phyloP scores from a whole-genome alignment of 2,113 vertebrate genomes.

The Vimba vimba region DNA sequence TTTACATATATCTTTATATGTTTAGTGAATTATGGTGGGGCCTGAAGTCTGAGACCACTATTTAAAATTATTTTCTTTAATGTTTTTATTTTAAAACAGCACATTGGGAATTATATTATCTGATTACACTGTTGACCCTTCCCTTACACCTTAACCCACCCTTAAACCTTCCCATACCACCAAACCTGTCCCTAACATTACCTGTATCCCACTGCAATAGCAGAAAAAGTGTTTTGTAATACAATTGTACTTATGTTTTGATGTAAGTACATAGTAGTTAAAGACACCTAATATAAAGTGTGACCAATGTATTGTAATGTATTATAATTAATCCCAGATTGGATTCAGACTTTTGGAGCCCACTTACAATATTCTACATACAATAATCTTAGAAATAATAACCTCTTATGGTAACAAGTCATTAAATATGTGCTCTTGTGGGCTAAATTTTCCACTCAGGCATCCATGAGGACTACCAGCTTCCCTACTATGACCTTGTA shows the following conservation, averaged over 20 bases:
- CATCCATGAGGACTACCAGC: conserved; percentile 89
- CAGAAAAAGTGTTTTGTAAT: too few species aligned
- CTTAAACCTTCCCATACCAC: too few species aligned
- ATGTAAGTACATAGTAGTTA: too few species aligned
- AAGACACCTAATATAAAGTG: too few species aligned
- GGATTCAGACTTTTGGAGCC: not conserved
- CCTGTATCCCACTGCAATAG: too few species aligned
- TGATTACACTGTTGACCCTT: not conserved
- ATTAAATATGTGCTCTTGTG: not conserved
- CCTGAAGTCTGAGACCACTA: too few species aligned
- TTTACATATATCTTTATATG: too few species aligned
- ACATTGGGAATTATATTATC: not conserved
- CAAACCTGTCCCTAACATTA: too few species aligned
- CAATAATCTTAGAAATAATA: not conserved
- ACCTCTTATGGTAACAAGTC: not conserved
- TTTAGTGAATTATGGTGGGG: too few species aligned
- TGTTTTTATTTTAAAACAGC: not conserved
- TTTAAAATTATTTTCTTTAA: too few species aligned
- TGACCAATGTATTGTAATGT: not conserved
- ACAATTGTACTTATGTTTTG: too few species aligned
- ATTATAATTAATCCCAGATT: not conserved
- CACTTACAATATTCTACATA: not conserved
- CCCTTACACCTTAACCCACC: too few species aligned
- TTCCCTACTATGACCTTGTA: conserved; percentile 88
- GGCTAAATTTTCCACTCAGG: conserved; percentile 65